Evolutionary conservation across 2,797 vertebrate genomes (phyloP), one percentile per base, ranked within the genome.

Genomic region (Acipenser transmontanus): DNA sequence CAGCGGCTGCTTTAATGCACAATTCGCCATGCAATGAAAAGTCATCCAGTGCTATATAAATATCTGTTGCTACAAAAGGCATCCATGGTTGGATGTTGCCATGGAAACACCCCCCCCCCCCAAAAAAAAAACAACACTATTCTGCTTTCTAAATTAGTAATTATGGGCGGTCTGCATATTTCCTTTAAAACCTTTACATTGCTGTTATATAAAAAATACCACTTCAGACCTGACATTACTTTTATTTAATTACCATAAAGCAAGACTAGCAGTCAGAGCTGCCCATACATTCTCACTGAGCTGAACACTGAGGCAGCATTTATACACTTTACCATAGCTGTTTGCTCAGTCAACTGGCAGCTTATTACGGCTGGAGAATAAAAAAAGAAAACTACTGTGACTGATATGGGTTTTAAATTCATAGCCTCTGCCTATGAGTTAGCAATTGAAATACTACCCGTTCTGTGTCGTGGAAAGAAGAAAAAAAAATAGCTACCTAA

Each of bases 31-130:
- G 20, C 20, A 20, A 20, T 20, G 20, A 20, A 20, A n/a, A 75
- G 57, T 52, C 68, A 59, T 57, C 8, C 47, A 50, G 62, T 50
- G 51, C 13, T 50, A 50, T 50, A 50, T 50, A 13, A 50, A 50
- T 64, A 49, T 64, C 12, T 5, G 62, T 64, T 64, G 62, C 62
- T 48, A 20, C 20, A 20, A 20, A 20, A 20, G 20, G 20, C 20
- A 20, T 20, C n/a, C n/a, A n/a, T n/a, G n/a, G 20, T 20, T 20
- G 20, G 2, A 20, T 20, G 20, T 20, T 20, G 20, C 20, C 20
- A 20, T 20, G 20, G 20, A 20, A 20, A 20, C 20, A n/a, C n/a
- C n/a, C n/a, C n/a, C n/a, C n/a, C 54, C n/a, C n/a, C n/a, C n/a
- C 20, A 20, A 20, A 20, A 20, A 20, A 20, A 20, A 20, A 20